Percentiles rank a stretch among this genome's conserved stretches.
phyloP scores from a whole-genome alignment of 2,113 vertebrate genomes.

The Oncorhynchus gorbuscha region DNA sequence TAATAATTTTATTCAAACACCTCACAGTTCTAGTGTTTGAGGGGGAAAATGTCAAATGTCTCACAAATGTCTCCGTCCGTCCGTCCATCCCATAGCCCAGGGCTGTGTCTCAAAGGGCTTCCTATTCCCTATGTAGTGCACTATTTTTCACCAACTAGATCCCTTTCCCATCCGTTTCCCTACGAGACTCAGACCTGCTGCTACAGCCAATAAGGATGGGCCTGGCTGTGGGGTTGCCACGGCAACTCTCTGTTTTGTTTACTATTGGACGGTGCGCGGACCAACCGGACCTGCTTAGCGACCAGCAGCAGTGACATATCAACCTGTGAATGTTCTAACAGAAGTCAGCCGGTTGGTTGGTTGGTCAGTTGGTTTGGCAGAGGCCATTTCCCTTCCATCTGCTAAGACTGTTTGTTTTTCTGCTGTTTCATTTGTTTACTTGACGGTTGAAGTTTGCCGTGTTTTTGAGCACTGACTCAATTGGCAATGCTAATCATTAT shows the following conservation, averaged over 20 bases:
- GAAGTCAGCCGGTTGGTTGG: constrained; percentile 2
- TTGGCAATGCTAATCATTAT: not conserved
- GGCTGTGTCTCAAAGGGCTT: too few species aligned
- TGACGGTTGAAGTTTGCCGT: not conserved
- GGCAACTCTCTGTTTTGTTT: constrained; percentile 53
- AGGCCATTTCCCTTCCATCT: not conserved
- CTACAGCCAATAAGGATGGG: constrained; percentile 28
- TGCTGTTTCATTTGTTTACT: constrained; percentile 11
- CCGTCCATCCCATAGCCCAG: too few species aligned
- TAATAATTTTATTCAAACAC: too few species aligned
- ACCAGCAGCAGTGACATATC: constrained; percentile 23
- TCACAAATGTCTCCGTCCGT: too few species aligned
- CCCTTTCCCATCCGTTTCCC: constrained; percentile 39
- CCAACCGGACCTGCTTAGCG: constrained; percentile 20
- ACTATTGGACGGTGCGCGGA: constrained; percentile 19
- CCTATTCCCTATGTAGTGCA: constrained; percentile 13
- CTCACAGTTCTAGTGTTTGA: too few species aligned
- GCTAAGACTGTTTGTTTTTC: constrained; percentile 33
- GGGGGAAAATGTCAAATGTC: too few species aligned
- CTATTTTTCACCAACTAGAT: constrained; percentile 52
- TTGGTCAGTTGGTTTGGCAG: not conserved
- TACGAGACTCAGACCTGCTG: constrained; percentile 32
- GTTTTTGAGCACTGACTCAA: too few species aligned
- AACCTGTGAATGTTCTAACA: constrained; percentile 43
- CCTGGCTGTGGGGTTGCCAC: constrained; percentile 42